phyloP scores from a whole-genome alignment of 2,113 vertebrate genomes.

The Corythaixoides concolor region DNA sequence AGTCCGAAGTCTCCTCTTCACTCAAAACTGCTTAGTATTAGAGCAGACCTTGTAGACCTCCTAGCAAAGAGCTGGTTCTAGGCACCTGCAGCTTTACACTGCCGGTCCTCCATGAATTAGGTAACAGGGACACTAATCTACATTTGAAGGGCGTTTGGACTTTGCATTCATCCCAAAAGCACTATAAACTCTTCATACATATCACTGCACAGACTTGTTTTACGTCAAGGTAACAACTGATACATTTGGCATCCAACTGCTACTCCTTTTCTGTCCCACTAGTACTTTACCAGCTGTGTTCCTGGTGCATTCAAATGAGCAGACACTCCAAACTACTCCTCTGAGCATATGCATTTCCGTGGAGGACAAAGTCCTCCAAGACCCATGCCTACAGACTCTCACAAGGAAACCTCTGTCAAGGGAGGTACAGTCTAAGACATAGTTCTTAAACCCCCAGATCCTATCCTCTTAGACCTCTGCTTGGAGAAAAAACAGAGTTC shows the following conservation, averaged over 20 bases:
- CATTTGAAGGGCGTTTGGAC: background rate
- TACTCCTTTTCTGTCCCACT: background rate
- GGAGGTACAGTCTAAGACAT: background rate
- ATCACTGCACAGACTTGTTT: background rate
- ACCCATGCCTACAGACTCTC: fast-evolving
- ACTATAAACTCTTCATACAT: background rate
- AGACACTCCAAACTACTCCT: background rate
- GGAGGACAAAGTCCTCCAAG: background rate
- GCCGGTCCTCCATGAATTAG: background rate
- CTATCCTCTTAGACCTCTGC: background rate
- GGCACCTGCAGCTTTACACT: background rate
- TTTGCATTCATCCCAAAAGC: background rate
- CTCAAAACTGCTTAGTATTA: background rate
- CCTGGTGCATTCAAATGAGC: background rate
- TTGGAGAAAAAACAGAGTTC: background rate
- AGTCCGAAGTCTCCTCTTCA: background rate
- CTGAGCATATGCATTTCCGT: fast-evolving
- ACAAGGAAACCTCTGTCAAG: background rate
- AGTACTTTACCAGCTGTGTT: background rate
- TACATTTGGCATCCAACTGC: background rate
- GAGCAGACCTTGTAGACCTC: background rate
- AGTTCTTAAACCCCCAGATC: background rate
- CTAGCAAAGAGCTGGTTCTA: background rate
- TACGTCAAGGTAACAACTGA: background rate
- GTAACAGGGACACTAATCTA: background rate